Evolutionary conservation across 2,797 vertebrate species (phyloP).

Genomic region (Manis crassicaudata): DNA sequence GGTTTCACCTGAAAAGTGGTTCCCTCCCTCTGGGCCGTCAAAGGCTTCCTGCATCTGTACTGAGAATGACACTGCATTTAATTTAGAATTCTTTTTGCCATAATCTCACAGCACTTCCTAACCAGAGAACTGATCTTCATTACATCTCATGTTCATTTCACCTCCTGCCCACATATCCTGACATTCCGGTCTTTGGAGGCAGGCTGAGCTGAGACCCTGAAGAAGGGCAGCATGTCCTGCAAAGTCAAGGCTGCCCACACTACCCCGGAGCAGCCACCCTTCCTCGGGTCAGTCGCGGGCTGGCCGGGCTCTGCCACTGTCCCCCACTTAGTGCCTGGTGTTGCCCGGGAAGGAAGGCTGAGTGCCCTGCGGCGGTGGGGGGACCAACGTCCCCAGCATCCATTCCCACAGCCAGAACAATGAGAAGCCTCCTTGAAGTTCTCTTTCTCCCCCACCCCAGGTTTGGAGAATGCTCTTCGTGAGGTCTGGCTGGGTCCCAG

Average conservation of each 20-base stretch:
- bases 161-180: not conserved
- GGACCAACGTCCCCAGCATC: not conserved
- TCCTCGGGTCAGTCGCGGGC: not conserved
- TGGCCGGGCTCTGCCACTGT: not conserved
- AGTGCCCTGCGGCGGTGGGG: not conserved
- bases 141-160: not conserved
- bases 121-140: not conserved
- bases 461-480: not conserved
- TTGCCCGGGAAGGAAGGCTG: not conserved
- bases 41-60: not conserved
- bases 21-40: not conserved
- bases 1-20: slow-evolving; percentile 58
- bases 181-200: not conserved
- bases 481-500: not conserved
- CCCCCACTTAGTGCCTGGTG: rapidly evolving
- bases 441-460: not conserved
- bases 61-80: not conserved
- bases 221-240: too few species aligned
- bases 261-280: not conserved
- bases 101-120: not conserved
- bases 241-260: rapidly evolving
- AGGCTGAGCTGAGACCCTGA: not conserved
- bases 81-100: not conserved
- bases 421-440: not conserved
- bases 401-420: slow-evolving; percentile 41